Evolutionary conservation across 2,113 vertebrate genomes (phyloP), one percentile per base, ranked within the genome.

Genomic region (Brachypodius melanocephalos): DNA sequence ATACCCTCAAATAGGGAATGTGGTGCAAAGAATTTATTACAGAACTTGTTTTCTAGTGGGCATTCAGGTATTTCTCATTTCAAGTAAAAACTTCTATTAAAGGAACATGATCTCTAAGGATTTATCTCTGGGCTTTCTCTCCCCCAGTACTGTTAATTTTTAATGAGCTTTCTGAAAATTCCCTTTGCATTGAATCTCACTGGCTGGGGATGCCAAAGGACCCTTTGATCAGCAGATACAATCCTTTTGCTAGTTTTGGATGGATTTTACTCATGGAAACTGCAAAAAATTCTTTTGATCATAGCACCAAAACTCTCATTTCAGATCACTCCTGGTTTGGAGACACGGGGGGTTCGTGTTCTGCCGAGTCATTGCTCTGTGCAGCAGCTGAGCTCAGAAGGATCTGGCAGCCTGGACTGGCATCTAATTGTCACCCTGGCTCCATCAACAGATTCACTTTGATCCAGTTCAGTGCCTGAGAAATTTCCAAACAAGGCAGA

Each of bases 401-500:
- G 73, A 58, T 79, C 55, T 45, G n/a, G 15, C 18, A 54, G 71
- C 83, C 1, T 1, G 54, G 51, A 11, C 1, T 34, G 57, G 73
- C 74, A 75, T 59, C 66, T 31, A n/a, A 46, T 46, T 62, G 85
- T 55, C 57, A 22, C 73, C 66, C 75, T 43, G 73, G 94, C 79
- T 88, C 85, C 71, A 59, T 16, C 71, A 76, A 7, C 34, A 0
- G 29, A 22, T 42, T 40, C 66, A 16, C 40, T 95, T 85, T 61
- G 54, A 43, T 52, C 71, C 93, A 85, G 19, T 57, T 81, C 77
- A 91, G 40, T 13, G 55, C 77, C 73, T 18, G n/a, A 93, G 83
- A 90, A 71, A 81, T 31, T 61, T 83, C 89, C 74, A 69, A 88
- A 95, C 67, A 40, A 81, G 79, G 65, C 85, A 48, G 71, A 67